phyloP scores from a whole-genome alignment of 2,888 invertebrate species.

The Sphinx pinastri region DNA sequence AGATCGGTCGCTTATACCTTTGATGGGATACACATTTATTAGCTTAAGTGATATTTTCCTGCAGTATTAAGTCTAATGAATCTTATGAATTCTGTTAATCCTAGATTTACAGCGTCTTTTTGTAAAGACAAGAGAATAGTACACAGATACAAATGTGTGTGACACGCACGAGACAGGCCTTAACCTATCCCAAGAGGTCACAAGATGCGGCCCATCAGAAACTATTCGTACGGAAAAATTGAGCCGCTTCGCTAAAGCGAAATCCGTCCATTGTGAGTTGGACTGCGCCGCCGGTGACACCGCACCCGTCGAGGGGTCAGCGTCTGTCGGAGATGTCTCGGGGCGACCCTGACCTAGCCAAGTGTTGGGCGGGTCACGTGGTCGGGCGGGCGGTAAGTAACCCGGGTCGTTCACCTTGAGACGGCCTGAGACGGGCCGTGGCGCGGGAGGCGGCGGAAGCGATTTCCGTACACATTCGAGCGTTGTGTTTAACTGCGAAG shows the following conservation, averaged over 20 bases:
- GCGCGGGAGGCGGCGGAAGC: conserved; percentile 54
- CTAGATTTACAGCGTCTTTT: neutral
- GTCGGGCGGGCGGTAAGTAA: conserved; percentile 73
- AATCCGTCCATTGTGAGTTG: conserved; percentile 49
- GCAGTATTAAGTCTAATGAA: too few relatives aligned
- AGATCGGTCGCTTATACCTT: neutral
- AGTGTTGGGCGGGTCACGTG: conserved; percentile 79
- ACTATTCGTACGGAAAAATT: conserved; percentile 81
- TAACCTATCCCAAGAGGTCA: conserved; percentile 72
- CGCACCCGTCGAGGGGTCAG: conserved; percentile 50
- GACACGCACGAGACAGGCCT: conserved; percentile 45
- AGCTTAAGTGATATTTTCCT: too few relatives aligned
- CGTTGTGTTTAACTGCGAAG: conserved; percentile 29
- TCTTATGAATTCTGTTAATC: neutral
- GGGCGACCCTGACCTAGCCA: conserved; percentile 80
- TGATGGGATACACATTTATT: too few relatives aligned
- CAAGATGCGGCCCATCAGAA: conserved; percentile 64
- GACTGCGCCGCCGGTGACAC: conserved; percentile 39
- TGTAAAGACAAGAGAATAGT: neutral
- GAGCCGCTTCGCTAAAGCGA: conserved; percentile 60
- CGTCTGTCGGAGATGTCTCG: conserved; percentile 60
- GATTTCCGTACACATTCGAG: conserved; percentile 39
- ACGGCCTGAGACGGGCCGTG: conserved; percentile 74
- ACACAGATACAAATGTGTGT: neutral
- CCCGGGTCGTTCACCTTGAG: conserved; percentile 80